phyloP scores from a whole-genome alignment of 2,797 vertebrate genomes.

The Mergus octosetaceus region DNA sequence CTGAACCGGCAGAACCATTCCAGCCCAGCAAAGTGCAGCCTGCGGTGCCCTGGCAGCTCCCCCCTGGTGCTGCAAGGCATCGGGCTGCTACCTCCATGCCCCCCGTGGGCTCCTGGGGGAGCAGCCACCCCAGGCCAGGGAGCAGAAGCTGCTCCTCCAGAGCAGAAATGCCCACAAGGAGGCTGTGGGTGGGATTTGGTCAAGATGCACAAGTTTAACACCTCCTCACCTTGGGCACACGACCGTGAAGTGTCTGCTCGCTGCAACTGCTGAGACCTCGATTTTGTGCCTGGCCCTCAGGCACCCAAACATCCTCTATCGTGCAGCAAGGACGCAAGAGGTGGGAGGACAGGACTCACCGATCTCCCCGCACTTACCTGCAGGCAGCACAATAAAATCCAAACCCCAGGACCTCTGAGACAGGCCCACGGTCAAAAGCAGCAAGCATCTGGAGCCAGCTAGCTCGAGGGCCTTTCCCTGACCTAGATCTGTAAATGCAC shows the following conservation, averaged over 20 bases:
- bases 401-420: neutral
- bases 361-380: neutral
- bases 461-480: neutral
- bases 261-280: neutral
- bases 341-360: neutral
- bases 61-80: neutral
- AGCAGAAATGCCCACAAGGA: neutral
- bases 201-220: neutral
- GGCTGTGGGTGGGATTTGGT: neutral
- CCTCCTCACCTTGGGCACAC: neutral
- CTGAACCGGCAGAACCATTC: neutral
- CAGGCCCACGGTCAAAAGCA: neutral
- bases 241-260: neutral
- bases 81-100: neutral
- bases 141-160: neutral
- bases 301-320: neutral
- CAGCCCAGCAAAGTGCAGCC: neutral
- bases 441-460: conserved; percentile 31
- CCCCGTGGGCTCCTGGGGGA: neutral
- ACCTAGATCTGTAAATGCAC: neutral
- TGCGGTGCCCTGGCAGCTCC: neutral
- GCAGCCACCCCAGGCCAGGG: neutral
- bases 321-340: neutral
- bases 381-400: neutral
- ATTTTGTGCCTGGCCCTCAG: neutral